Base-by-base conservation (phyloP, 2,888 invertebrate species). In the Pristionchus entomophagus region DNA sequence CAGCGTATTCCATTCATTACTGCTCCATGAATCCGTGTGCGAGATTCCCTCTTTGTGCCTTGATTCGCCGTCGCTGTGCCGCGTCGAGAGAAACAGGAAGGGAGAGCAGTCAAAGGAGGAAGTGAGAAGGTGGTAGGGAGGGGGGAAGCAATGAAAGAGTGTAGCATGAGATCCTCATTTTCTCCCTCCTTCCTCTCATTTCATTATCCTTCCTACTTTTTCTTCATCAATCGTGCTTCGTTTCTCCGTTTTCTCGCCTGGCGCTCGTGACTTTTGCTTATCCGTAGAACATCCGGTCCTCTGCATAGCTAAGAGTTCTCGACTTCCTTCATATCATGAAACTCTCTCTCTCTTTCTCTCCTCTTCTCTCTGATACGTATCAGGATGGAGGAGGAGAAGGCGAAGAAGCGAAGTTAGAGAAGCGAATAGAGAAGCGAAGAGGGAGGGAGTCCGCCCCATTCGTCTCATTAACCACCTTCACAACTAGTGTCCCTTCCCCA, bases 381-480 rank as follows among this genome's bases (percentile, higher is more conserved):
- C 41, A 41, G 73, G 73, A 73, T 38, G n/a, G 22, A 41, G 41
- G 26, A 69, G 73, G 73, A 45, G 14, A 73, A 73, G 73, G 41
- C 73, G 73, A 73, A 73, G 73, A 26, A n/a, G n/a, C n/a, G n/a
- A 26, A 73, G 73, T 45, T 38, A 73, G 73, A 73, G 73, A 73
- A 26, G 17, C 2, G 41, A 26, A 73, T 29, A 73, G 73, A 73
- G 73, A 14, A 45, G 45, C 14, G n/a, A n/a, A 56, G 41, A 73
- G 73, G 26, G 41, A 17, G 73, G 32, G 73, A 73, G 73, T 73
- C 73, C 73, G 41, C 65, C 65, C 59, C 65, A 65, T 65, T 65
- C 73, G 26, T 73, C 73, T 73, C 73, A 73, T 73, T 73, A 73
- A 73, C 73, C 73, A 73, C 73, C 73, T 73, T 73, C 73, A 41